Evolutionary conservation across 2,888 invertebrate species (phyloP).

Genomic region (Ypsolopha scabrella): DNA sequence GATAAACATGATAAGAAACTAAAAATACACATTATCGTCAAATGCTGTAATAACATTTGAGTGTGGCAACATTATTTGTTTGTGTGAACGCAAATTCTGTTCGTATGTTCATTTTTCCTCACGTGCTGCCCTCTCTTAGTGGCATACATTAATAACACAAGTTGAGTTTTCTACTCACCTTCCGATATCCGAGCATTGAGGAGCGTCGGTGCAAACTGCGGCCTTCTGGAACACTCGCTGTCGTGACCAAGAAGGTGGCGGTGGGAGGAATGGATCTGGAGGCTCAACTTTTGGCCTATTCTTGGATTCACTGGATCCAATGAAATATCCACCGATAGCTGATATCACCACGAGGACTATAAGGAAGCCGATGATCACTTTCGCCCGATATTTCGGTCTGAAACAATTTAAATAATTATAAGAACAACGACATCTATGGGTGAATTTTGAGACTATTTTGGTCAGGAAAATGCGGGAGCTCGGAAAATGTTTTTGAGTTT

Average conservation of each 20-base stretch:
- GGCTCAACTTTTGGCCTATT: slow-evolving; percentile 46
- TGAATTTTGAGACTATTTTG: slow-evolving; percentile 12
- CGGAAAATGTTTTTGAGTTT: background rate
- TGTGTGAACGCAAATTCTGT: too few species aligned
- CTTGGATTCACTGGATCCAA: slow-evolving; percentile 34
- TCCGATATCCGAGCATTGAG: slow-evolving; percentile 81
- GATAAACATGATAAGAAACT: too few species aligned
- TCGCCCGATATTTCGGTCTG: slow-evolving; percentile 46
- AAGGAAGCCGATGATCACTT: slow-evolving; percentile 31
- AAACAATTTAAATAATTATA: slow-evolving; percentile 18
- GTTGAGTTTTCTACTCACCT: slow-evolving; percentile 62
- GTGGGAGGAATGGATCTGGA: slow-evolving; percentile 73
- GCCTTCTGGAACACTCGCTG: slow-evolving; percentile 76
- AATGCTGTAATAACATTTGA: too few species aligned
- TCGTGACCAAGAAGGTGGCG: slow-evolving; percentile 75
- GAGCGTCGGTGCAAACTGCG: slow-evolving; percentile 84
- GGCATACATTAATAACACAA: too few species aligned
- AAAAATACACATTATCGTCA: too few species aligned
- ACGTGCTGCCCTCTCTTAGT: too few species aligned
- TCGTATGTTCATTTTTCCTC: too few species aligned
- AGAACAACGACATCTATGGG: slow-evolving; percentile 21
- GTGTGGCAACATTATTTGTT: too few species aligned
- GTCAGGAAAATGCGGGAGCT: too few species aligned
- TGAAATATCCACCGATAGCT: slow-evolving; percentile 40
- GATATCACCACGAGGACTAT: slow-evolving; percentile 35